Base-by-base conservation (phyloP, 2,797 vertebrate genomes). In the Acrossocheilus wenchowensis region DNA sequence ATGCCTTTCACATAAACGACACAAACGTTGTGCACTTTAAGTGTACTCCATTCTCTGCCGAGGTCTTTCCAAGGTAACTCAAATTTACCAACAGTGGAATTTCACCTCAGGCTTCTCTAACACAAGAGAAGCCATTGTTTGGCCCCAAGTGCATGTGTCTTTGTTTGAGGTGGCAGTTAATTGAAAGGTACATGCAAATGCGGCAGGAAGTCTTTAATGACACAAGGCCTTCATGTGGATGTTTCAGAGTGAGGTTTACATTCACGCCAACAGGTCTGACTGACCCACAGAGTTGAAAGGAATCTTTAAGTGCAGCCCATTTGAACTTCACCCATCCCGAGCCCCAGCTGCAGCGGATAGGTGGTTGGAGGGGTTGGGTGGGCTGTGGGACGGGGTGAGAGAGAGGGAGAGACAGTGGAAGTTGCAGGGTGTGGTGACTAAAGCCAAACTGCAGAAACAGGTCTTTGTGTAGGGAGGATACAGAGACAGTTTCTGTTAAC, bases 141-240 rank as follows among this genome's bases (percentile, higher is more conserved):
- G 84, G 36, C 39, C 84, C 82, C 78, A 39, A 66, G 75, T 86
- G 86, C 80, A 48, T 86, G 75, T 81, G 83, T 57, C 82, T 87
- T 92, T 90, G 88, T 89, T 89, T 84, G 82, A 87, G 87, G 86
- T 85, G 54, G 81, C 17, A 10, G 84, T 87, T 92, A 91, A 92
- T 92, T 92, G 86, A 89, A 91, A 91, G 91, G 91, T 89, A 88
- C 52, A n/a, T 86, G 90, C 90, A 90, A 91, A 91, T 88, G 87
- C 78, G 85, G 87, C 85, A 88, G 85, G 87, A 88, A 82, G 81
- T 83, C 84, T 86, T 82, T 83, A 82, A 89, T 83, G 82, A 81
- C 77, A 39, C 19, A 62, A 86, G 77, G 52, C 62, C 68, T 84
- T 83, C 86, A 83, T 86, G 52, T 86, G 78, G 84, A 80, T 39